A percentile compares a stretch with the other conserved stretches of the same genome.
These are phyloP conservation scores for Bembecia ichneumoniformis DNA, from an alignment of 2,888 invertebrate genomes.

Conservation along the genomic window DNA sequence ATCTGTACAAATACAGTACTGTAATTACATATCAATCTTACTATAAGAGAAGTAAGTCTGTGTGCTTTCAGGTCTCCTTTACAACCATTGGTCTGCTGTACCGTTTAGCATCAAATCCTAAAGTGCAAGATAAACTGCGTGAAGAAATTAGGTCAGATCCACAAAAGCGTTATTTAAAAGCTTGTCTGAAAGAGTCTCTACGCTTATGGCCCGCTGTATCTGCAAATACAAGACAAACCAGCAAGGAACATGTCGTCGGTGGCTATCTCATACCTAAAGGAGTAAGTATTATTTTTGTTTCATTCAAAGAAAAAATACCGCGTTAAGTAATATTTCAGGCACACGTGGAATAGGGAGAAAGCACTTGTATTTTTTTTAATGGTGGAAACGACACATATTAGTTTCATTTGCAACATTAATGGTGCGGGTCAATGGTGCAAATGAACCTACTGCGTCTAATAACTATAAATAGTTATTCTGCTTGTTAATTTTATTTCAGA, in stretches of 20 bases:
- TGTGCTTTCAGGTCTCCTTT: slow-evolving; percentile 45
- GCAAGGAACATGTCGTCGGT: slow-evolving; percentile 47
- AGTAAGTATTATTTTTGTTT: slow-evolving; percentile 26
- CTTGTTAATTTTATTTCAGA: slow-evolving; percentile 44
- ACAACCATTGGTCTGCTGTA: slow-evolving; percentile 57
- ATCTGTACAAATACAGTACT: no score
- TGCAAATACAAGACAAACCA: slow-evolving; percentile 44
- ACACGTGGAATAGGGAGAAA: no score
- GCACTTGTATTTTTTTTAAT: no score
- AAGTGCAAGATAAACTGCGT: slow-evolving; percentile 63
- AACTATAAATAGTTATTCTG: background rate
- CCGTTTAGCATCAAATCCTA: slow-evolving; percentile 65
- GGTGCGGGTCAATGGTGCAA: no score
- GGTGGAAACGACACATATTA: no score
- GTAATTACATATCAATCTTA: no score
- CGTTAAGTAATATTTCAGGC: background rate
- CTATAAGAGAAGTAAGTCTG: no score
- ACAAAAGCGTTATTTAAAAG: slow-evolving; percentile 65
- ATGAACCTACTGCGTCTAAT: background rate
- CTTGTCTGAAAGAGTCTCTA: slow-evolving; percentile 75
- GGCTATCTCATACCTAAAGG: slow-evolving; percentile 57
- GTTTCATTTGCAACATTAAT: no score
- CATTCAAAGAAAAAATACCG: background rate
- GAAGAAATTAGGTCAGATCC: slow-evolving; percentile 36
- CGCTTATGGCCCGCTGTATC: slow-evolving; percentile 53